A percentile compares a stretch with the other conserved stretches of the same genome.
These are phyloP conservation scores for Calephelis nemesis DNA, from an alignment of 1,140 invertebrate species.

Conservation along the genomic window DNA sequence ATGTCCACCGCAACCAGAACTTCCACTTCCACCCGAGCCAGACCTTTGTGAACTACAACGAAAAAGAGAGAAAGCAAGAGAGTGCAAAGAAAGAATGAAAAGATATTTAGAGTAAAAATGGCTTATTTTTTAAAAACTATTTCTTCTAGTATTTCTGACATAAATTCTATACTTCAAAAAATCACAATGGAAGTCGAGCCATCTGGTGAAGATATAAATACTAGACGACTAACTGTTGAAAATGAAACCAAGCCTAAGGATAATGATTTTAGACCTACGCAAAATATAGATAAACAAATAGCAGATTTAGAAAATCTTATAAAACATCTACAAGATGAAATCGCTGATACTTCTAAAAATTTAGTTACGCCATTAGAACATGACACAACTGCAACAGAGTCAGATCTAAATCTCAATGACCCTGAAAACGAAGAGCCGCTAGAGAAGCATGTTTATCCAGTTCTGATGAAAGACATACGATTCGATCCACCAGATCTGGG, in stretches of 20 bases:
- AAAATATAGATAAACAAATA: conserved; percentile 48
- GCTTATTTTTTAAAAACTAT: conserved; percentile 26
- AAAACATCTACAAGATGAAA: conserved; percentile 46
- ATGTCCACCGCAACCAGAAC: conserved; percentile 39
- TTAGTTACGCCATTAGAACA: too few species aligned
- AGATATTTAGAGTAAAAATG: conserved; percentile 48
- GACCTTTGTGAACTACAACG: conserved; percentile 47
- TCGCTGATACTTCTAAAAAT: conserved; percentile 12
- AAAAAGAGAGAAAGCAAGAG: conserved; percentile 34
- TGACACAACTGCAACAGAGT: too few species aligned
- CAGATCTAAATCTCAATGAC: too few species aligned
- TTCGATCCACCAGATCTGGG: too few species aligned
- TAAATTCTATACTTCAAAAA: conserved; percentile 36
- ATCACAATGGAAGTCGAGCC: conserved; percentile 26
- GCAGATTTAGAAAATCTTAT: conserved; percentile 49
- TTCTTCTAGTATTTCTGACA: conserved; percentile 20
- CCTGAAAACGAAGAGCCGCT: conserved; percentile 15
- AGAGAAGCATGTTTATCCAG: conserved; percentile 7
- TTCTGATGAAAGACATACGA: too few species aligned
- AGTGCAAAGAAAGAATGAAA: conserved; percentile 51
- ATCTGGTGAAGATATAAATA: conserved; percentile 28
- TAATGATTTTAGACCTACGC: conserved; percentile 16
- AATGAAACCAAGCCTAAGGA: conserved; percentile 13
- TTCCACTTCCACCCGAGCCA: conserved; percentile 36
- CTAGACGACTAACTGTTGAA: conserved; percentile 36